These are phyloP conservation scores for Mongoloraphidia duomilia DNA, from an alignment of 2,888 invertebrate species.

Conservation along the genomic window DNA sequence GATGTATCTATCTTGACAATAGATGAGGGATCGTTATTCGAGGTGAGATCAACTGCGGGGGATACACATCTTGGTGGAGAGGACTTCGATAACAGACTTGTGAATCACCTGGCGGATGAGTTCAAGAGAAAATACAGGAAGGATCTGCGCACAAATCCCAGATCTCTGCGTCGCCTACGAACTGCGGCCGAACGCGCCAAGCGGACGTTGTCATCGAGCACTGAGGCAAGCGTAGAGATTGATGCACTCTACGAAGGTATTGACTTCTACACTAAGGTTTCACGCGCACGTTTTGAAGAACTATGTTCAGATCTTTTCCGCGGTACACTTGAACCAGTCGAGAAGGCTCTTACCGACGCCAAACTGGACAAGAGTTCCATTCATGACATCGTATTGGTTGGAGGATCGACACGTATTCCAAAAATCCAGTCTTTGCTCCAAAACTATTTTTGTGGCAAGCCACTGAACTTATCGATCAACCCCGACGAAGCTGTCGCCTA, in stretches of 20 bases:
- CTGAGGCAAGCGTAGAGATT: conserved; percentile 60
- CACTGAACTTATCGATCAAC: conserved; percentile 25
- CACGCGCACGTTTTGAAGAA: conserved; percentile 63
- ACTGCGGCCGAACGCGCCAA: conserved; percentile 68
- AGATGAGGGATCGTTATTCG: conserved; percentile 41
- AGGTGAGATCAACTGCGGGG: conserved; percentile 37
- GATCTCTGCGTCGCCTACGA: conserved; percentile 52
- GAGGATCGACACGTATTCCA: conserved; percentile 68
- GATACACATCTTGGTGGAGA: conserved; percentile 35
- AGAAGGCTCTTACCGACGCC: conserved; percentile 58
- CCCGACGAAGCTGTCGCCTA: conserved; percentile 29
- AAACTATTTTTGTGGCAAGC: conserved; percentile 53
- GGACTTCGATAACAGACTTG: conserved; percentile 43
- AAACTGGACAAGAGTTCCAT: conserved; percentile 63
- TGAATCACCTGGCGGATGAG: conserved; percentile 52
- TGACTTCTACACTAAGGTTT: conserved; percentile 59
- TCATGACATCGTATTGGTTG: conserved; percentile 68
- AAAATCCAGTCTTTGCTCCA: conserved; percentile 61
- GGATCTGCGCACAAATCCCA: conserved; percentile 47
- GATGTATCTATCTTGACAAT: conserved; percentile 55
- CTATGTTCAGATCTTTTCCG: conserved; percentile 56
- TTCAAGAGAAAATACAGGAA: conserved; percentile 58
- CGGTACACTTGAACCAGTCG: conserved; percentile 54
- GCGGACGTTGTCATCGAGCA: conserved; percentile 60
- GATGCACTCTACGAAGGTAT: conserved; percentile 63